Evolutionary conservation across 2,888 invertebrate genomes (phyloP), one percentile per base, ranked within the genome.

Genomic region (Lycia hirtaria): DNA sequence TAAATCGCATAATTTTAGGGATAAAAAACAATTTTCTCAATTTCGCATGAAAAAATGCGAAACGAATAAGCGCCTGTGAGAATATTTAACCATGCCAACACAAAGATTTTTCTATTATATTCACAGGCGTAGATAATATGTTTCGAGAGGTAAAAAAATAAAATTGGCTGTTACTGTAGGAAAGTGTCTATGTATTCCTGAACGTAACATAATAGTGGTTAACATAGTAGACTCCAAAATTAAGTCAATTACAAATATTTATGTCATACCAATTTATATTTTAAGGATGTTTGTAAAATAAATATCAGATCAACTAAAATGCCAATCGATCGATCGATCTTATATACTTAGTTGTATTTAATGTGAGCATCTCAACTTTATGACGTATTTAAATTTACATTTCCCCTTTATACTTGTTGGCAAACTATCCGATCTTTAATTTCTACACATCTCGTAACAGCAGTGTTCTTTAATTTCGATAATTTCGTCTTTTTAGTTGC

Each of bases 401-500:
- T n/a, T n/a, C n/a, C n/a, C n/a, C n/a, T n/a, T n/a, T n/a, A n/a
- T n/a, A n/a, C 5, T 3, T 48, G 4, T 52, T 38, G 69, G 62
- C 85, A 85, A 9, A 85, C 78, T 57, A 85, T 75, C 51, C 81
- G 73, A 14, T 79, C 72, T 24, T 57, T 53, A 43, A 82, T 75
- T 62, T 84, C 80, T 15, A 82, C 60, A 65, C 84, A 85, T 60
- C 66, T 71, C 6, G 77, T 65, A 3, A 60, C 65, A 4, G 49
- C 49, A 9, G n/a, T n/a, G n/a, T 32, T 32, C 1, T 1, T 32
- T 28, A n/a, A 20, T 20, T 24, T 43, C 19, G 0, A 38, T 17
- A 14, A 14, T 20, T 9, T 33, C 6, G 20, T 1, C 10, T 9
- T 33, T 47, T 12, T 20, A 2, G 20, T 50, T 24, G 10, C 7